Evolutionary conservation across 2,888 invertebrate species (phyloP).

Genomic region (Amiota mariae): DNA sequence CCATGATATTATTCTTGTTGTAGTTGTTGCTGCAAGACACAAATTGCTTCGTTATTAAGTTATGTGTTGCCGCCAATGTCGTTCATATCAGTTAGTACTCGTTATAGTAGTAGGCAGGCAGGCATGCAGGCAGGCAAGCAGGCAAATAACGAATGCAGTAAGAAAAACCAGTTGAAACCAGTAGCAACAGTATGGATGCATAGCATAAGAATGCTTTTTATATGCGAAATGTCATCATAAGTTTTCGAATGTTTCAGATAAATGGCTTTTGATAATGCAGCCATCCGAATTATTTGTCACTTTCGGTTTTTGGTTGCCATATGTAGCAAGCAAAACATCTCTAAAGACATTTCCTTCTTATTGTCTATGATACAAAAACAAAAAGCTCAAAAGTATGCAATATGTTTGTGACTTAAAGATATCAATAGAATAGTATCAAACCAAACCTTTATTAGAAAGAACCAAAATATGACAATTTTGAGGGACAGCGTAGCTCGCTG

Average conservation of each 20-base stretch:
- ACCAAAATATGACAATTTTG: too few species aligned
- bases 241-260: slow-evolving; percentile 1
- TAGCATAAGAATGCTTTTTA: slow-evolving; percentile 4
- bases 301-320: too few species aligned
- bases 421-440: too few species aligned
- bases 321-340: too few species aligned
- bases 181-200: background rate
- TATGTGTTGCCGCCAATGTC: slow-evolving; percentile 22
- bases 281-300: slow-evolving; percentile 4
- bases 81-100: background rate
- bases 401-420: too few species aligned
- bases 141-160: background rate
- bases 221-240: slow-evolving; percentile 9
- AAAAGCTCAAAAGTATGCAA: too few species aligned
- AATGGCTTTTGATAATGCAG: background rate
- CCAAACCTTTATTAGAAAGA: too few species aligned
- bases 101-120: background rate
- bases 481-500: too few species aligned
- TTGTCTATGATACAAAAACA: too few species aligned
- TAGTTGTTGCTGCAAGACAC: slow-evolving; percentile 36
- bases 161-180: background rate
- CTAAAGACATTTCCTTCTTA: too few species aligned
- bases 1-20: slow-evolving; percentile 39
- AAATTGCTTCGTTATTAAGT: slow-evolving; percentile 53
- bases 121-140: background rate